Base-by-base conservation (phyloP, 2,113 vertebrate species). In the Willisornis vidua region DNA sequence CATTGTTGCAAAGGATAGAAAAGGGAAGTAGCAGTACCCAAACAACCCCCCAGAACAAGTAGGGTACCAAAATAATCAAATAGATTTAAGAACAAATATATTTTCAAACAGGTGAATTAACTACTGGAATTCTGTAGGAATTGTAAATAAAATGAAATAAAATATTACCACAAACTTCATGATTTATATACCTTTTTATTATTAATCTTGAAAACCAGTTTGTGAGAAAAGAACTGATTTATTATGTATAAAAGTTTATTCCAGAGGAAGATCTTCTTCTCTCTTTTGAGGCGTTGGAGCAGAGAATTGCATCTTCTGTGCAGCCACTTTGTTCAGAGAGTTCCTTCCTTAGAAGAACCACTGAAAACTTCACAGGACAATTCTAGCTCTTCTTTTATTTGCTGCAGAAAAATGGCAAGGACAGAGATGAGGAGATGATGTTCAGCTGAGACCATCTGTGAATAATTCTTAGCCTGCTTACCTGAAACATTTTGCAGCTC, bases 401-500 rank as follows among this genome's bases (percentile, higher is more conserved):
- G 37, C 73, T 71, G 54, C 41, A 81, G 26, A 78, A 33, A 62
- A 55, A 37, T 12, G 25, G 12, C 25, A 77, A 62, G 62, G 19
- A 74, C 86, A 80, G 77, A 31, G 48, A 48, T 63, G 35, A 88
- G n/a, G n/a, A 87, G 77, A 51, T 74, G 87, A 68, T 72, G 14
- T 61, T 82, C 68, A 77, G 26, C 62, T 61, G 33, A 92, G 37
- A 87, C 75, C 45, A 70, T 63, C 52, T 59, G 26, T 86, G 46
- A 90, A 83, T 94, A 94, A 88, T 94, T 87, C 58, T 55, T 54
- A 87, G 52, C 24, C 24, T 52, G 58, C 20, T 91, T 76, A 74
- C 85, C 90, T 80, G 61, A 93, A 95, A 94, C 74, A 19, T 28
- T 54, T 26, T 70, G 45, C 65, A 72, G 73, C 92, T 93, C 68